Base-by-base conservation (phyloP, 2,113 vertebrate genomes). In the Cinclus mexicanus region DNA sequence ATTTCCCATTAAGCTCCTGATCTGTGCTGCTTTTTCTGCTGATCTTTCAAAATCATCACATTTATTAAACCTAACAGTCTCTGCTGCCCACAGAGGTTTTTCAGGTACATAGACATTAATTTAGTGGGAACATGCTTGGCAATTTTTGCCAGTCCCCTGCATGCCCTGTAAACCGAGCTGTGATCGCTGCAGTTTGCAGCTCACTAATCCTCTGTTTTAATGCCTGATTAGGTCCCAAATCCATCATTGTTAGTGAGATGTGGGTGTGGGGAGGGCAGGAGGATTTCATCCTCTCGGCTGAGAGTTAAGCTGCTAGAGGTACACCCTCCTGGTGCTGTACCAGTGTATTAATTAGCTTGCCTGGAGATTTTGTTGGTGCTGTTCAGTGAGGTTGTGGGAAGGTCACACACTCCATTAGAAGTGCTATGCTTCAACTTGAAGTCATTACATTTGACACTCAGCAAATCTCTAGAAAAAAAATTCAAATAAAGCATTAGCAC, bases 141-240 rank as follows among this genome's bases (percentile, higher is more conserved):
- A 46, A 39, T 83, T 89, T 92, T 83, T 75, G 77, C 64, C 64
- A 46, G 77, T 57, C 46, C 28, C 52, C 53, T 53, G 80, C 83
- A 46, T 6, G 49, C 72, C 55, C 86, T 75, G 72, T 33, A 86
- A 94, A 87, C 47, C 2, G 8, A 90, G 71, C 69, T 0, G 0
- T 0, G 31, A 95, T 81, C 2, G 0, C 86, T 72, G 79, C 2
- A 4, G 64, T 81, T 69, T 82, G 82, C 91, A 90, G 90, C 75
- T 95, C 77, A 9, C 86, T 96, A 94, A 95, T 94, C 92, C 83
- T 92, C 85, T 94, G 50, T 13, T 96, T 95, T 95, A 96, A 96
- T 92, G 94, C 92, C 95, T 92, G 96, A 96, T 96, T 97, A 95
- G 90, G 80, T 65, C 72, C 69, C 77, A 93, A 92, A 94, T 95